Base-by-base conservation (phyloP, 2,797 vertebrate genomes). In the Neosilurus mollespiculum region DNA sequence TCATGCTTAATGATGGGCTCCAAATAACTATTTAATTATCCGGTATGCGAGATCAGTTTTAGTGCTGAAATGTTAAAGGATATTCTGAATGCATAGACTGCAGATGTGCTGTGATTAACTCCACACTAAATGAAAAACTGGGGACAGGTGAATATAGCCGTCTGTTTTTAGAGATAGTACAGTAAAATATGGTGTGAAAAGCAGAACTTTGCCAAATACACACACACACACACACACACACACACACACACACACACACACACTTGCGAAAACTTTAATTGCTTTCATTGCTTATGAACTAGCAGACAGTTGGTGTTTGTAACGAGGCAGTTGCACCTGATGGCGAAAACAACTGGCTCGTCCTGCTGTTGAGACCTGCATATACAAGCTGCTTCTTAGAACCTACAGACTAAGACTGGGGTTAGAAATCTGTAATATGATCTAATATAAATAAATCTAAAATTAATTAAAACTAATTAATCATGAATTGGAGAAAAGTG, bases 311-410 rank as follows among this genome's bases (percentile, higher is more conserved):
- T 91, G 91, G 91, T 89, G 77, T 24, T 84, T 87, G 90, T 93
- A 93, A 94, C 93, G 89, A 94, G 91, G 78, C 89, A 72, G 64
- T 85, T 91, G 88, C 93, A 94, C 92, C 92, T 93, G 94, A 82
- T 64, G 88, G 70, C 84, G 70, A 83, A 87, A 88, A 90, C 89
- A 90, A 88, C 89, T 89, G 88, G 80, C 76, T 78, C 80, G 83
- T 80, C 81, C 84, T 81, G 34, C 81, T 78, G 86, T 85, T 81
- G 73, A 51, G 80, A 67, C 64, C 81, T 83, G 65, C 80, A 61
- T 73, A 26, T 85, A 88, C 71, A 89, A 90, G 88, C 87, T 90
- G 89, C 72, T 43, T 67, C 71, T 70, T 24, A 8, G 71, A 61
- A 62, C 88, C 87, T 90, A 87, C 81, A 84, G 81, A 82, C 82